Base-by-base conservation (phyloP, 2,797 vertebrate species). In the Neosilurus hyrtlii region DNA sequence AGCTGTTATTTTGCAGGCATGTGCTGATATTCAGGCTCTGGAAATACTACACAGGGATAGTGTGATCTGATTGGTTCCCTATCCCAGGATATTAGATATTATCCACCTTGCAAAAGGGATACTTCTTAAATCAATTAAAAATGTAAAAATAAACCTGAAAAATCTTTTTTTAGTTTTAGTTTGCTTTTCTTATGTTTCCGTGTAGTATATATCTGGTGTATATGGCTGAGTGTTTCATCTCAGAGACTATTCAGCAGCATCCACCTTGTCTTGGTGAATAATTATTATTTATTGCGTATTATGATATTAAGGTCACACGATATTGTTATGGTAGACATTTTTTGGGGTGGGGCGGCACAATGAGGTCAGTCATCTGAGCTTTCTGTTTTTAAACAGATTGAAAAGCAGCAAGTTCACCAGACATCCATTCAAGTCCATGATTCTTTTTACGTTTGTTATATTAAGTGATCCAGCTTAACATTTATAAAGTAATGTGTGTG, bases 1-100 rank as follows among this genome's bases (percentile, higher is more conserved):
- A 61, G 71, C 66, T 68, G 66, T 67, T 57, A 18, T 83, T 66
- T 63, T 73, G 35, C 68, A 86, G 79, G 80, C 80, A 57, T 79
- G 80, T 81, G 80, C 56, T n/a, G 68, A 72, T 80, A 37, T n/a
- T 68, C 1, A 1, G 37, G 59, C 43, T 43, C 43, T 43, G 43
- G 43, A 43, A 43, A 43, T 43, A 43, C 43, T 43, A 43, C 8
- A 43, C 43, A 8, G 43, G 43, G 43, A 43, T 43, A 43, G 43
- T 43, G 43, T 43, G 43, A 43, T 43, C 43, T 43, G 43, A 43
- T 43, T 43, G 43, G 43, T 43, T 43, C 43, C 43, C 8, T 43
- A 43, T 43, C 43, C 43, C 43, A 43, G 43, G 43, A 8, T 43
- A 43, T 43, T 43, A 43, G 43, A 43, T 43, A 43, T 43, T 43